Percentiles rank a stretch among this genome's conserved stretches.
These are phyloP conservation scores for Mylabris sibirica DNA, from an alignment of 2,888 invertebrate genomes.

Conservation along the genomic window DNA sequence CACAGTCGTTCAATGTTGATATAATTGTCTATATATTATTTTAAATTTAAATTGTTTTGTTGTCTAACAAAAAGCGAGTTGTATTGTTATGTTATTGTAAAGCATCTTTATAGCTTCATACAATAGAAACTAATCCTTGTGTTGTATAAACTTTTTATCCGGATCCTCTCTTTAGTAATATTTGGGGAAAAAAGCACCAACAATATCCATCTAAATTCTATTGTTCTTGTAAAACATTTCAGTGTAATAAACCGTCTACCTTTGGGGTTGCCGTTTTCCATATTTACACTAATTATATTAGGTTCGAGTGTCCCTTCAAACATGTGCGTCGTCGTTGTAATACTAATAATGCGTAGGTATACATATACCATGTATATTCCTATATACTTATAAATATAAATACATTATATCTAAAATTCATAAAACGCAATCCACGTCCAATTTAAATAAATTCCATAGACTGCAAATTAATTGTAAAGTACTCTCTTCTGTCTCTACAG, in stretches of 20 bases:
- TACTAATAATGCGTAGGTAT: not conserved
- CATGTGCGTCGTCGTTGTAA: not conserved
- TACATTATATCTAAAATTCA: constrained; percentile 24
- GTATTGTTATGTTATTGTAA: not conserved
- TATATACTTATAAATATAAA: not conserved
- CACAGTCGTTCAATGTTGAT: no score
- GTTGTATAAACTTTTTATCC: not conserved
- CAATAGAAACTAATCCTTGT: not conserved
- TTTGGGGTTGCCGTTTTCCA: not conserved
- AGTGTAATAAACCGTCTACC: constrained; percentile 1
- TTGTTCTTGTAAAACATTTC: not conserved
- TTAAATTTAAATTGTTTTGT: not conserved
- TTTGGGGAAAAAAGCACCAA: not conserved
- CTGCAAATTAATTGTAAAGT: constrained; percentile 36
- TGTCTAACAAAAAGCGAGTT: not conserved
- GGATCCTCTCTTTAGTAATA: not conserved
- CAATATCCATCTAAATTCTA: constrained; percentile 6
- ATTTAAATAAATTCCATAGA: constrained; percentile 36
- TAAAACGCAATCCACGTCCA: constrained; percentile 33
- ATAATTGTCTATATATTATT: not conserved
- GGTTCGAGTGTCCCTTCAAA: not conserved
- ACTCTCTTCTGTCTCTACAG: constrained; percentile 26
- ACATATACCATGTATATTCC: not conserved
- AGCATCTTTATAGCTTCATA: not conserved
- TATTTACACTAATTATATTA: constrained; percentile 3